Base-by-base conservation (phyloP, 2,888 invertebrate genomes). In the Ommatoiulus sabulosus region DNA sequence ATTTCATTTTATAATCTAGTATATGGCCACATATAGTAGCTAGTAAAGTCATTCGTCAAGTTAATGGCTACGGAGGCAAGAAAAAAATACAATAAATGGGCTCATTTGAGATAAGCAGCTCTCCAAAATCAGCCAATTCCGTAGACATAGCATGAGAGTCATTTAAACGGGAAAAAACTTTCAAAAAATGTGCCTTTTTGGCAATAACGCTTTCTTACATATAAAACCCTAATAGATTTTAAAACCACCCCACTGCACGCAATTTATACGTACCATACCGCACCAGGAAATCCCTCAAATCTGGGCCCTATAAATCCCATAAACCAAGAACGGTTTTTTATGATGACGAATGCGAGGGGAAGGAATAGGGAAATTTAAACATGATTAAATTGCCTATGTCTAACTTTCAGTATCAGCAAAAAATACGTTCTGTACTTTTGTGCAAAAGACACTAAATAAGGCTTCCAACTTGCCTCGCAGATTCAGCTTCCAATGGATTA, bases 1-100 rank as follows among this genome's bases (percentile, higher is more conserved):
- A 89, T 89, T 89, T 89, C 89, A 89, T 89, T 89, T 89, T 89
- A 89, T 89, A 89, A 88, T 89, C 89, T 57, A 52, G 87, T 87
- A 87, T 80, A 80, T 80, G 80, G 10, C 86, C 44, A 20, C 35
- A 44, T 86, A 48, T 44, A 87, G 87, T 87, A 87, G 87, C 48
- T 88, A 89, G 89, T 89, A 88, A 88, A 89, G 86, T 87, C 88
- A 89, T 89, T 88, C 89, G 88, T 86, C 88, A 86, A 80, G 43
- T 88, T 89, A 88, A 89, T 88, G 89, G 89, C 48, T 88, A 89
- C 87, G 86, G 88, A 52, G 89, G 86, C 86, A 86, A 89, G 88
- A 89, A 89, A 86, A 24, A 86, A 48, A 86, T 46, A 89, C 88
- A 89, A 88, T 89, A 88, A 89, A 89, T 89, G 89, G 80, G 84